Evolutionary conservation across 2,797 vertebrate species (phyloP), one percentile per base, ranked within the genome.

Genomic region (Numenius phaeopus): DNA sequence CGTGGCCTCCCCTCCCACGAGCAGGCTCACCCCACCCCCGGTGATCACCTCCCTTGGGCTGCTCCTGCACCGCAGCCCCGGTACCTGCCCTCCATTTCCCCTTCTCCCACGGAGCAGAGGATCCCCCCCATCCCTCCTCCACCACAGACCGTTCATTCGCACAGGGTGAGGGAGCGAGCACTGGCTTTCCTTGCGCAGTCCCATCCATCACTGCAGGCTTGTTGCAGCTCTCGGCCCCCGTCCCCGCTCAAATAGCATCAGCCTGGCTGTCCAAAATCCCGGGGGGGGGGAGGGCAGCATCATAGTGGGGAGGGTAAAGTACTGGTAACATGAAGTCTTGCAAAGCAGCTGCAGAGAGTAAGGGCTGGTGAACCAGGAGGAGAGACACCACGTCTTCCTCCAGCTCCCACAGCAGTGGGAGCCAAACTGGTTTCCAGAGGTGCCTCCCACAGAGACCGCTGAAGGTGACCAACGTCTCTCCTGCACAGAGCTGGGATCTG

Each of bases 31-130:
- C 58, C 30, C 26, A 1, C 2, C 57, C 14, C 3, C 1, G n/a
- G 5, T 4, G 46, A 17, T 14, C 50, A 16, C n/a, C 17, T 44
- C 42, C 62, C 59, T 32, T 0, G 2, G 21, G 78, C 54, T 64
- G 82, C 55, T 30, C 0, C 27, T 7, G 1, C 40, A 18, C 18
- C 4, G 11, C 90, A 76, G 79, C 84, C 90, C 54, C 6, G 2
- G 65, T 30, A 71, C 82, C n/a, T 26, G 40, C 89, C 67, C 93
- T 89, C 94, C 73, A 52, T 29, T 75, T 70, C 92, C 94, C 76
- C n/a, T 76, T 52, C 77, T 61, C 87, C 66, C 50, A 47, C 22
- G 55, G 32, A 52, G 62, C 58, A 42, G 40, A 47, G 32, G 52
- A 65, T 5, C 20, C 42, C 2, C 1, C 30, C 24, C 1, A 2